Evolutionary conservation across 1,140 invertebrate genomes (phyloP).

Genomic region (Ooceraea biroi): DNA sequence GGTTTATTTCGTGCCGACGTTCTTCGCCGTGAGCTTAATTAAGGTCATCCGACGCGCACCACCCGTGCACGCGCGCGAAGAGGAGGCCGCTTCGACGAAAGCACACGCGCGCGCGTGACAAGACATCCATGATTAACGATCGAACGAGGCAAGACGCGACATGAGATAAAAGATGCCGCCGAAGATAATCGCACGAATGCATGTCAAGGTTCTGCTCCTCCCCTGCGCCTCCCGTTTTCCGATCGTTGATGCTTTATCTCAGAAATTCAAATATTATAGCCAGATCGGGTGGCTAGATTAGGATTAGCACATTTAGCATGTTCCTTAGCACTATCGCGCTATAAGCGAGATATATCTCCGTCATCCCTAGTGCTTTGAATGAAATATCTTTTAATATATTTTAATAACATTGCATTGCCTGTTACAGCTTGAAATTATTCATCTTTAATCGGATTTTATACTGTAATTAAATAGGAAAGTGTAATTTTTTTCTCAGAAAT

Average conservation of each 20-base stretch:
- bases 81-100: conserved; percentile 44
- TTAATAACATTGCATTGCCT: too few species aligned
- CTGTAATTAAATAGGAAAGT: neutral
- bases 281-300: neutral
- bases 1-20: conserved; percentile 46
- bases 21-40: conserved; percentile 68
- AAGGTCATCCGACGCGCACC: conserved; percentile 62
- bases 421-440: too few species aligned
- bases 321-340: neutral
- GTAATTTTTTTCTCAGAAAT: neutral
- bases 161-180: conserved; percentile 56
- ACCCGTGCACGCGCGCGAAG: conserved; percentile 9
- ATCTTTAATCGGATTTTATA: too few species aligned
- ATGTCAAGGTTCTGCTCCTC: neutral
- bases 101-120: conserved; percentile 48
- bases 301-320: neutral
- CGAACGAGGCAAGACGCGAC: conserved; percentile 47
- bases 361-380: too few species aligned
- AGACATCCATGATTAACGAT: conserved; percentile 61
- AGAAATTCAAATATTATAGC: neutral
- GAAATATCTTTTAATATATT: too few species aligned
- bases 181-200: neutral
- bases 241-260: neutral
- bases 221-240: too few species aligned
- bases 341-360: too few species aligned